phyloP scores from a whole-genome alignment of 2,113 vertebrate species.

The Rhinopomastus cyanomelas region DNA sequence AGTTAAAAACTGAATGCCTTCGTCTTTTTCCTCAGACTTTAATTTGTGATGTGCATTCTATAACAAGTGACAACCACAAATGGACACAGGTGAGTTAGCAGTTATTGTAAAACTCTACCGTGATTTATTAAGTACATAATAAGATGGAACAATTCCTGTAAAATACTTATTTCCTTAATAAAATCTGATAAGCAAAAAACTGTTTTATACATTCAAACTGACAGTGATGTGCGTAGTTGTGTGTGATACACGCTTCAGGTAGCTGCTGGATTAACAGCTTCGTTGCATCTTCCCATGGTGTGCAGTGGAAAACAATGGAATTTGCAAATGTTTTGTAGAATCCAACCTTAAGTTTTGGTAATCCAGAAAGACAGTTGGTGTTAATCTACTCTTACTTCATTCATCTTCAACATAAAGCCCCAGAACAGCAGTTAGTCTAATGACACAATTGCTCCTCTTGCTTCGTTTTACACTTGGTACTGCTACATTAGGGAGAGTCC shows the following conservation, averaged over 20 bases:
- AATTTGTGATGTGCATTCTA: conserved; percentile 96
- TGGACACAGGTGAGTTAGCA: conserved; percentile 91
- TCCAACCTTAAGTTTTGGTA: background rate
- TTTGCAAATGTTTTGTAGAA: background rate
- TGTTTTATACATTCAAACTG: background rate
- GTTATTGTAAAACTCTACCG: background rate
- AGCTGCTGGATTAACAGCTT: background rate
- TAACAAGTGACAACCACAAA: conserved; percentile 98
- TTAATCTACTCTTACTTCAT: background rate
- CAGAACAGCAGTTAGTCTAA: background rate
- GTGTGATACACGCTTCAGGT: background rate
- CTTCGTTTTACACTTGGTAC: background rate
- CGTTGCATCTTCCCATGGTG: background rate
- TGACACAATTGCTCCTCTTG: background rate
- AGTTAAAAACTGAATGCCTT: background rate
- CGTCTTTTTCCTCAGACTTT: conserved; percentile 83
- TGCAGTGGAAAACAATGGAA: background rate
- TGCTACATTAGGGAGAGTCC: background rate
- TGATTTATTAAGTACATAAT: background rate
- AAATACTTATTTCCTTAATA: background rate
- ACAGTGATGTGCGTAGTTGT: background rate
- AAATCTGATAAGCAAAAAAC: background rate
- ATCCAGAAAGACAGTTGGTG: background rate
- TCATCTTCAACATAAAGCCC: background rate
- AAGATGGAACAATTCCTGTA: background rate